phyloP scores from a whole-genome alignment of 1,140 invertebrate species.

The Temnothorax curvispinosus region DNA sequence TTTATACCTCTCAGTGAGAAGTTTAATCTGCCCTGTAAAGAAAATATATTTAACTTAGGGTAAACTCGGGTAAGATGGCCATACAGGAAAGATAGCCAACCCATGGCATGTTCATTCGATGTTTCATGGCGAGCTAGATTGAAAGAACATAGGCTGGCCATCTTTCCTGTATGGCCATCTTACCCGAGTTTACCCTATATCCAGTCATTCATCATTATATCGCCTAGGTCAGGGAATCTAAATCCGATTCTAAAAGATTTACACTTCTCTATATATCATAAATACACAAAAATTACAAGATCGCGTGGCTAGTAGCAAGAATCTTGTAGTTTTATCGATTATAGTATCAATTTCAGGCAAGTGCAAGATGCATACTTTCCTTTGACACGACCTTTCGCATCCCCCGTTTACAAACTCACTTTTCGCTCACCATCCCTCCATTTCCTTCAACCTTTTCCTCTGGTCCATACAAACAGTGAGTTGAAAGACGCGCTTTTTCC shows the following conservation, averaged over 20 bases:
- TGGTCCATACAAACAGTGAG: background rate
- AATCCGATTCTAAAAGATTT: background rate
- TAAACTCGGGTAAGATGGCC: too few relatives aligned
- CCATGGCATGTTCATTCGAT: too few relatives aligned
- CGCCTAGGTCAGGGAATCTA: background rate
- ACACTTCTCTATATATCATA: background rate
- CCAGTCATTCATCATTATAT: background rate
- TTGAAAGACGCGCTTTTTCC: background rate
- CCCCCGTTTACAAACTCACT: background rate
- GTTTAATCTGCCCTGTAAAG: background rate
- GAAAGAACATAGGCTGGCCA: too few relatives aligned
- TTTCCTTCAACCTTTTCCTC: background rate
- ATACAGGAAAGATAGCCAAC: too few relatives aligned
- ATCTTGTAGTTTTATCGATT: slow-evolving; percentile 18
- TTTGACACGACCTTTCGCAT: slow-evolving; percentile 13
- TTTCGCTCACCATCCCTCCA: too few relatives aligned
- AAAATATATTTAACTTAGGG: background rate
- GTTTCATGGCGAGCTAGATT: too few relatives aligned
- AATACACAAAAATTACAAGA: background rate
- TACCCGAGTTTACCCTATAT: background rate
- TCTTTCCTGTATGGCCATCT: too few relatives aligned
- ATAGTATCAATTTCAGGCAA: slow-evolving; percentile 10
- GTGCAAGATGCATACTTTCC: slow-evolving; percentile 21
- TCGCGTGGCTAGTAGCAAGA: background rate
- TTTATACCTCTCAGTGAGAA: background rate